Conservation (phyloP, 2,888 invertebrate genomes). For the Nymphalis urticae region DNA sequence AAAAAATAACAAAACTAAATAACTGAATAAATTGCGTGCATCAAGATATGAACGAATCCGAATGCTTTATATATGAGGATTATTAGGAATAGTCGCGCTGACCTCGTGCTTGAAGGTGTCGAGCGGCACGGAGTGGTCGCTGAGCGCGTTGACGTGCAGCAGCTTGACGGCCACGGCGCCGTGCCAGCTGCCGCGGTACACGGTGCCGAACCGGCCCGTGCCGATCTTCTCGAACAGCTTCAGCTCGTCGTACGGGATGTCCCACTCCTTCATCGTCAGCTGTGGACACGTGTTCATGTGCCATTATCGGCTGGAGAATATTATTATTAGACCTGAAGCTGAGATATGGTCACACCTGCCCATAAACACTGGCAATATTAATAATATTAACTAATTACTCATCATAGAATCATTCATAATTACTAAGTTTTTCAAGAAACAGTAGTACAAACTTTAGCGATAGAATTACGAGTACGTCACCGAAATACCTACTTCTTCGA, state of each 20-base stretch:
- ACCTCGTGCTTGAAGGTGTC: slow-evolving; percentile 98
- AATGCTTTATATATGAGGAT: too few relatives aligned
- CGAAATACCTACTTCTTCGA: slow-evolving; percentile 57
- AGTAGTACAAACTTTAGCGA: too few relatives aligned
- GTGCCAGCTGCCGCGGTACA: slow-evolving; percentile 97
- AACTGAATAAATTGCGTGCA: too few relatives aligned
- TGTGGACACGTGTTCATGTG: slow-evolving; percentile 48
- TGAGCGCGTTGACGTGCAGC: slow-evolving; percentile 93
- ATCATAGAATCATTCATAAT: too few relatives aligned
- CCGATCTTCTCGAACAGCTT: slow-evolving; percentile 93
- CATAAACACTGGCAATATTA: too few relatives aligned
- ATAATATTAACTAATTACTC: too few relatives aligned
- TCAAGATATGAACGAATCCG: too few relatives aligned
- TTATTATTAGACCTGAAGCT: background rate
- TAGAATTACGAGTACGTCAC: slow-evolving; percentile 14
- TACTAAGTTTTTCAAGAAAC: too few relatives aligned
- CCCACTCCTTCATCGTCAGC: slow-evolving; percentile 97
- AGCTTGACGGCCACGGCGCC: slow-evolving; percentile 98
- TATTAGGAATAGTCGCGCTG: too few relatives aligned
- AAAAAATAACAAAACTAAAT: too few relatives aligned
- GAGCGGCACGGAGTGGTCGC: slow-evolving; percentile 91
- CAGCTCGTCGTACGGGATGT: slow-evolving; percentile 98
- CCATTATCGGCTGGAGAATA: background rate
- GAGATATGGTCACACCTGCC: too few relatives aligned
- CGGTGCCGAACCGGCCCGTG: slow-evolving; percentile 95